Base-by-base conservation (phyloP, 2,113 vertebrate species). In the Gambusia affinis region DNA sequence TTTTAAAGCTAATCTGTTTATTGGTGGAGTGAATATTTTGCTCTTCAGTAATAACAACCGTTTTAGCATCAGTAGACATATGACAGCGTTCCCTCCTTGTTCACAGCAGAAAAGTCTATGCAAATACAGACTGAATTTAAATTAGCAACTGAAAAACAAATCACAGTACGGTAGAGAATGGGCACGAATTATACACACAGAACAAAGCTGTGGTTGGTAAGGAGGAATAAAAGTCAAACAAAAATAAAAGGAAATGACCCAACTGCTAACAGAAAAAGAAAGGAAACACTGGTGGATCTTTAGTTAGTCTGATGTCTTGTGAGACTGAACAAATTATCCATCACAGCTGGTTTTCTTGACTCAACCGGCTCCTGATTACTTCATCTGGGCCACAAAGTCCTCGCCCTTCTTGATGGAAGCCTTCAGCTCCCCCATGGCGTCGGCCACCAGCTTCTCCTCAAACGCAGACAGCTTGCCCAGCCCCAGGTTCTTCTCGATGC, bases 341-440 rank as follows among this genome's bases (percentile, higher is more conserved):
- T 81, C 64, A 89, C 68, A 72, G 63, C 61, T 64, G 76, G 54
- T 31, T 33, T 33, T 19, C 29, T 57, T 57, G 22, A n/a, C 51
- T n/a, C 22, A 57, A 57, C 0, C 30, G 29, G 10, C 35, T 7
- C 28, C 63, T 39, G 64, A 90, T 96, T 94, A 98, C 89, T 99
- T 98, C 95, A 97, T 95, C 37, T 91, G 97, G 82, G 96, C 95
- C 0, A 92, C 97, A 83, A 99, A 99, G 1, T 99, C 97, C 75
- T 99, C 97, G 70, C 98, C 98, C 86, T 99, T 99, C 94, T 98
- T 98, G 94, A 99, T 97, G 57, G 98, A 99, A 61, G 87, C 94
- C 80, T 99, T 98, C 81, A 99, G 95, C 92, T 99, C 98, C 6
- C 86, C 54, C 15, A 96, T 86, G 64, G 96, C 96, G 0, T 96